Evolutionary conservation across 2,797 vertebrate species (phyloP), one percentile per base, ranked within the genome.

Genomic region (Muraenolepis orangiensis): DNA sequence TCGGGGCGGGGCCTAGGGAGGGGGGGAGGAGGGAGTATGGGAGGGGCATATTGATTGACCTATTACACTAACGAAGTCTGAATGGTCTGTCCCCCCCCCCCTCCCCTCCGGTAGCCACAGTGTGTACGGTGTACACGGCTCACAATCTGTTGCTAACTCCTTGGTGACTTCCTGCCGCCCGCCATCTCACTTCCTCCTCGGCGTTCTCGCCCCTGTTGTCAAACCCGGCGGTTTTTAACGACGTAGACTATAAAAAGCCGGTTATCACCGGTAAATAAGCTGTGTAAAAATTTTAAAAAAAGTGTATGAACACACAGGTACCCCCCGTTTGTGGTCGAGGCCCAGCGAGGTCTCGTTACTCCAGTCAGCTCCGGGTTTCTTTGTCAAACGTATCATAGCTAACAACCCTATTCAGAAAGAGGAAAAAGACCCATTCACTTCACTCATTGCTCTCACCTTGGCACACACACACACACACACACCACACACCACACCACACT

Each of bases 11-110:
- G 76, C 73, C 73, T 80, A 68, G 78, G 75, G 64, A 70, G 61
- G n/a, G 36, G 61, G 66, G 79, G 66, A 77, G 75, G 64, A 70
- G 61, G n/a, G 36, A 66, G 66, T 10, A 46, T 69, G 68, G 77
- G 73, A 29, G 74, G 74, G 74, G 73, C 42, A 77, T 75, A 82
- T 87, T 87, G 82, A 88, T 81, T 84, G 82, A 86, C 73, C 82
- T 75, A 74, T 74, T 80, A 73, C 72, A 40, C 38, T 85, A 82
- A 86, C 81, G 75, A 77, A 77, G 70, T 36, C 26, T 18, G 38
- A 73, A 73, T 73, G 71, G 73, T 57, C 57, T 66, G 26, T 72
- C 51, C 66, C 38, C 36, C 14, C 34, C 64, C 30, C 7, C 70
- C 51, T 66, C 38, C 36, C 14, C 34, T 38, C 30, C 7, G 7